A percentile compares a stretch with the other conserved stretches of the same genome.
Conservation (phyloP, 2,113 vertebrate species). For the Beaufortia kweichowensis region DNA sequence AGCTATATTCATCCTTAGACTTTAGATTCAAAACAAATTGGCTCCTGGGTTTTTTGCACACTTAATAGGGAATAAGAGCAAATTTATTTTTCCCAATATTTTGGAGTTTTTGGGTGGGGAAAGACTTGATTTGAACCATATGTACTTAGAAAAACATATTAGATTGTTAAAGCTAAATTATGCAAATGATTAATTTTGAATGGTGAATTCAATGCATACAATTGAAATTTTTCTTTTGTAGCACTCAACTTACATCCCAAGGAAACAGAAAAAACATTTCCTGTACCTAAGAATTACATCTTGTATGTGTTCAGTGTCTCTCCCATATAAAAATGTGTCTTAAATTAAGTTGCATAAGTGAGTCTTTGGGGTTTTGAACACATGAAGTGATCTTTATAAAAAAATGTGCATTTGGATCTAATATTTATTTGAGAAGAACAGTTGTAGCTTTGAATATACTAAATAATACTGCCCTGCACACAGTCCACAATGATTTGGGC, state of each 20-base stretch:
- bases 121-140: constrained; percentile 57
- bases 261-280: constrained; percentile 15
- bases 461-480: constrained; percentile 32
- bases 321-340: constrained; percentile 31
- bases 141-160: constrained; percentile 14
- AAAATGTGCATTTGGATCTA: constrained; percentile 20
- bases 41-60: constrained; percentile 69
- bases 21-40: constrained; percentile 60
- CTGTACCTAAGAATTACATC: constrained; percentile 19
- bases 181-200: constrained; percentile 16
- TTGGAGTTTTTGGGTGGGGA: constrained; percentile 35
- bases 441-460: background rate
- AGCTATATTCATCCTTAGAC: constrained; percentile 83
- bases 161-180: constrained; percentile 20
- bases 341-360: constrained; percentile 5
- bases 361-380: background rate
- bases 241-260: constrained; percentile 1
- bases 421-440: constrained; percentile 50
- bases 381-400: background rate
- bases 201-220: constrained; percentile 13
- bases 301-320: constrained; percentile 36
- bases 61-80: constrained; percentile 74
- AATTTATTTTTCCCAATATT: constrained; percentile 64
- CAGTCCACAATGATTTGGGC: background rate
- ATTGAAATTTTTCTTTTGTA: constrained; percentile 17